phyloP scores from a whole-genome alignment of 2,113 vertebrate species.

The Progne subis region DNA sequence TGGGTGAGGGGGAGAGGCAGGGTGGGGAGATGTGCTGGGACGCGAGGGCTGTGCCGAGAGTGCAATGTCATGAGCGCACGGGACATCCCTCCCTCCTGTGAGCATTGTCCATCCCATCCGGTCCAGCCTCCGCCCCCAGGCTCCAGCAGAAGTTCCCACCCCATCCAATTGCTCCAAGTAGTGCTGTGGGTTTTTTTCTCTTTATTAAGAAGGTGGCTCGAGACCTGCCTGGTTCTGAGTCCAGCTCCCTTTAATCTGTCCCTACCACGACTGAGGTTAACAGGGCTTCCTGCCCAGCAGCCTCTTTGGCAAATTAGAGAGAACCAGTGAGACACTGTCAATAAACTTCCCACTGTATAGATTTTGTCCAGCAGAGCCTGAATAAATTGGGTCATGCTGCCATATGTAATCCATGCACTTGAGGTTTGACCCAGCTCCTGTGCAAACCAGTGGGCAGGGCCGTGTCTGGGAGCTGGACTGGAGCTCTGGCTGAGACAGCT shows the following conservation, averaged over 20 bases:
- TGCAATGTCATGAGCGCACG: rapidly evolving
- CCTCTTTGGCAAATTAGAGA: conserved; percentile 36
- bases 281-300: conserved; percentile 37
- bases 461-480: background rate
- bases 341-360: background rate
- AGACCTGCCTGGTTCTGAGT: background rate
- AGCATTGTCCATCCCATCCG: rapidly evolving
- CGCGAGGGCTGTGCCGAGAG: too few relatives aligned
- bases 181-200: background rate
- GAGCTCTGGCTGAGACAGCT: background rate
- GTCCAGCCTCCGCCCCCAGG: background rate
- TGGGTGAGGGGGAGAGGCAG: background rate
- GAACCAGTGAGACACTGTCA: background rate
- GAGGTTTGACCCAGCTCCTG: conserved; percentile 28
- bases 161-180: background rate
- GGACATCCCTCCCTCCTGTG: background rate
- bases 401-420: background rate
- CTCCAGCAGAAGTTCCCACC: background rate
- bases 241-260: conserved; percentile 3
- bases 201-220: background rate
- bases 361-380: background rate
- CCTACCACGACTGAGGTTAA: background rate
- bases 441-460: background rate
- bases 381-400: conserved; percentile 36
- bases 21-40: background rate